Conservation (phyloP, 2,113 vertebrate species). For the Conger conger region DNA sequence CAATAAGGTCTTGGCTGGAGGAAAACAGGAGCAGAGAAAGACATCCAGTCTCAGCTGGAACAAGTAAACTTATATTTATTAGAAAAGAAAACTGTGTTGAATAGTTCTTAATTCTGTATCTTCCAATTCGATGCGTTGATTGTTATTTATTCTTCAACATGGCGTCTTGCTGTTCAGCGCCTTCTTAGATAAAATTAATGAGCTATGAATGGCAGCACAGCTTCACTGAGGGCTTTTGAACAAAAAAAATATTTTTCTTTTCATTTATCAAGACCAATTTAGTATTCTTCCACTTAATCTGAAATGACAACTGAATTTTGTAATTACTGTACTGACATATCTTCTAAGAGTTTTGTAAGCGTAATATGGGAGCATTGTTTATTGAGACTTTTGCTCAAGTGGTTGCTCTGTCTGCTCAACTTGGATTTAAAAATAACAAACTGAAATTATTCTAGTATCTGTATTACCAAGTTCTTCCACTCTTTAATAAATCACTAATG, state of each 20-base stretch:
- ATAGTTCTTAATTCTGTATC: slow-evolving; percentile 13
- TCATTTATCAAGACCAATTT: slow-evolving; percentile 48
- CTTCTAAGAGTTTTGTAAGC: slow-evolving; percentile 53
- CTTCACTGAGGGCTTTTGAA: slow-evolving; percentile 58
- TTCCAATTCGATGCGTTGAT: slow-evolving; percentile 17
- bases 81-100: slow-evolving; percentile 8
- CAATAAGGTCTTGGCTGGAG: slow-evolving; percentile 24
- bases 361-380: slow-evolving; percentile 31
- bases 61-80: slow-evolving; percentile 5
- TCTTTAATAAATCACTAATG: slow-evolving; percentile 72
- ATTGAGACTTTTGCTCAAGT: slow-evolving; percentile 49
- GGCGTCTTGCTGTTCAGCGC: slow-evolving; percentile 19
- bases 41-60: slow-evolving; percentile 1
- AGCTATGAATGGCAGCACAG: slow-evolving; percentile 47
- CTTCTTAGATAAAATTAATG: slow-evolving; percentile 31
- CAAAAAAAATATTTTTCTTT: slow-evolving; percentile 47
- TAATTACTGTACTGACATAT: slow-evolving; percentile 44
- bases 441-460: slow-evolving; percentile 72
- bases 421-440: slow-evolving; percentile 64
- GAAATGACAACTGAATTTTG: slow-evolving; percentile 57
- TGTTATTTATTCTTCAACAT: slow-evolving; percentile 21
- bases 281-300: slow-evolving; percentile 58
- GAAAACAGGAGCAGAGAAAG: background rate
- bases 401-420: slow-evolving; percentile 49
- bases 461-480: slow-evolving; percentile 65